Conservation (phyloP, 2,797 vertebrate genomes). For the Pseudomugil gertrudae region DNA sequence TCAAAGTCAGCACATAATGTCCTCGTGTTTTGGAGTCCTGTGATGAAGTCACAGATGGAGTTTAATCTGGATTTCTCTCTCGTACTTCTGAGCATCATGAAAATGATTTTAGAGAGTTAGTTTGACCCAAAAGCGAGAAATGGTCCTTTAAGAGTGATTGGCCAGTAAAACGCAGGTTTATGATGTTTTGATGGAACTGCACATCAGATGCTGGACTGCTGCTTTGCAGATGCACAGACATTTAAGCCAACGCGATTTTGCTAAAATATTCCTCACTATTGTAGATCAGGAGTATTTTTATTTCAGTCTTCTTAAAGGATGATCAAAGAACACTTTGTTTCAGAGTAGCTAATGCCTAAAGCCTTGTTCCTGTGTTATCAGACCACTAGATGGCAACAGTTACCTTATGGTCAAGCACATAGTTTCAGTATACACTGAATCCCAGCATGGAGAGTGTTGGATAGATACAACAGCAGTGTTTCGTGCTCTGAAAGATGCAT, state of each 20-base stretch:
- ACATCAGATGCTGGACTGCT: neutral
- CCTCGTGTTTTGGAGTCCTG: slow-evolving; percentile 8
- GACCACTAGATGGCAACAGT: slow-evolving; percentile 61
- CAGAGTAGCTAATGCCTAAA: too few species aligned
- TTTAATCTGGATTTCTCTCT: slow-evolving; percentile 25
- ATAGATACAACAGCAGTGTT: slow-evolving; percentile 1
- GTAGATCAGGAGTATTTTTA: too few species aligned
- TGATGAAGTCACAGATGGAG: slow-evolving; percentile 17
- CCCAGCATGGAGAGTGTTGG: neutral
- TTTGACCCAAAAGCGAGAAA: slow-evolving; percentile 14
- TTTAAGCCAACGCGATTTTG: too few species aligned
- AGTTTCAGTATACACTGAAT: neutral
- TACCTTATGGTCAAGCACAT: neutral
- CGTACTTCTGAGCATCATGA: slow-evolving; percentile 20
- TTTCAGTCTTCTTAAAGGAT: too few species aligned
- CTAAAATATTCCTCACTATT: too few species aligned
- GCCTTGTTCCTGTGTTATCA: neutral
- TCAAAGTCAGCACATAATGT: slow-evolving; percentile 10
- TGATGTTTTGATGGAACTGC: neutral
- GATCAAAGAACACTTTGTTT: too few species aligned
- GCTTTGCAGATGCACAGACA: too few species aligned
- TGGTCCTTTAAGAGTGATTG: neutral
- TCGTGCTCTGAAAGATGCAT: slow-evolving; percentile 17
- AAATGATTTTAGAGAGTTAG: slow-evolving; percentile 24
- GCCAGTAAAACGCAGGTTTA: too few species aligned